Percentiles rank a stretch among this genome's conserved stretches.
Evolutionary conservation across 1,140 invertebrate species (phyloP).

Genomic region (Drosophila pachea): DNA sequence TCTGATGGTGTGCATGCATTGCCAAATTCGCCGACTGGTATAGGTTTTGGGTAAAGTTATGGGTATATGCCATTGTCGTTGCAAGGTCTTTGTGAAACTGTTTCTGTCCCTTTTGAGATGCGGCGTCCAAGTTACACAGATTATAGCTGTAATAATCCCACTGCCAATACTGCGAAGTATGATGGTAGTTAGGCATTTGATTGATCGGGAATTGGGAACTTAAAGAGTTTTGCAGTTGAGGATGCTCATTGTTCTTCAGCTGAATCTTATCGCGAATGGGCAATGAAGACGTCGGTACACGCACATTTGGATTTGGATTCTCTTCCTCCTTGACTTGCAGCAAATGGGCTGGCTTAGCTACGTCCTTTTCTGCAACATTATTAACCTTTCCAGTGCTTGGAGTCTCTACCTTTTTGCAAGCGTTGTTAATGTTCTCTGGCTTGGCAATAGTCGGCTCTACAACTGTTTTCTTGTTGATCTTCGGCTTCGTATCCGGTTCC

Average conservation of each 20-base stretch:
- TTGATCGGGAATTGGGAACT: slow-evolving; percentile 81
- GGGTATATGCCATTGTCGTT: slow-evolving; percentile 74
- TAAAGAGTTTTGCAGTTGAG: slow-evolving; percentile 70
- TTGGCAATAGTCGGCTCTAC: slow-evolving; percentile 30
- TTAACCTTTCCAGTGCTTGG: slow-evolving; percentile 32
- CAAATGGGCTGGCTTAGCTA: slow-evolving; percentile 37
- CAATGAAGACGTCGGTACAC: slow-evolving; percentile 16
- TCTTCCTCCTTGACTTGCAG: slow-evolving; percentile 69
- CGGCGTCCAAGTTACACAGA: slow-evolving; percentile 80
- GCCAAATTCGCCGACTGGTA: slow-evolving; percentile 67
- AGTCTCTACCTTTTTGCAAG: slow-evolving; percentile 42
- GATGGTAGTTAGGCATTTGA: slow-evolving; percentile 82
- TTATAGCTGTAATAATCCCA: slow-evolving; percentile 83
- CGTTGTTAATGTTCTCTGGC: slow-evolving; percentile 14
- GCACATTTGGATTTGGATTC: slow-evolving; percentile 41
- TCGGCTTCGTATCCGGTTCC: slow-evolving; percentile 44
- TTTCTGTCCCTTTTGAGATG: slow-evolving; percentile 72
- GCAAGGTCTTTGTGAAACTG: slow-evolving; percentile 78
- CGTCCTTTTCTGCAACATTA: slow-evolving; percentile 37
- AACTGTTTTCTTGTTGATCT: slow-evolving; percentile 39
- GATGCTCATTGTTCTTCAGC: slow-evolving; percentile 64
- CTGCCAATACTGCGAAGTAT: slow-evolving; percentile 83
- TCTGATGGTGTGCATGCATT: slow-evolving; percentile 74
- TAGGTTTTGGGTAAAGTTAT: slow-evolving; percentile 74
- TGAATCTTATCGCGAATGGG: slow-evolving; percentile 61